Base-by-base conservation (phyloP, 2,888 invertebrate genomes). In the Oligia latruncula region DNA sequence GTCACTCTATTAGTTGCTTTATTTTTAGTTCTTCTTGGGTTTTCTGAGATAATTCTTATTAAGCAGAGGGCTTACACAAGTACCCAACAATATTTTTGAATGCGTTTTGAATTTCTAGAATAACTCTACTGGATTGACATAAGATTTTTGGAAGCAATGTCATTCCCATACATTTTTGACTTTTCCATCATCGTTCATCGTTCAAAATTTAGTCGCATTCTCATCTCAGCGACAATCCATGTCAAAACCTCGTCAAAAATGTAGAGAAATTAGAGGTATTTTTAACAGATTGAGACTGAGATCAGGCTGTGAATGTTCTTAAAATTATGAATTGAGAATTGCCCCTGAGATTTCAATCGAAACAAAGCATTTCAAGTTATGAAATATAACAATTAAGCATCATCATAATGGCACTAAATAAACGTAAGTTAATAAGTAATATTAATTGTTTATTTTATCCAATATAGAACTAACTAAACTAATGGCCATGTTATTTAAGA, bases 1-100 rank as follows among this genome's bases (percentile, higher is more conserved):
- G 68, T 68, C 74, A 79, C 55, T 87, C 43, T 86, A 76, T 78
- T 81, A 77, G 29, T 67, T 77, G 58, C 43, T 66, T 67, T 67
- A 71, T 60, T 78, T 60, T 55, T 62, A 55, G 2, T 52, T 46
- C 20, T 46, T 52, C n/a, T 8, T 4, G 20, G 15, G 20, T 4
- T n/a, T 15, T 8, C 17, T 43, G 23, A 17, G 17, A 71, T 9
- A 29, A 80, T 11, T 55, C 8, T 73, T 73, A 35, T 71, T 4
- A 43, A 67, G 66, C 23, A 49, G 20, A 49, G 11, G 0, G 3
- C 1, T n/a, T n/a, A n/a, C 11, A 49, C 46, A 68, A 68, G 11
- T 29, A 29, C 29, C 29, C 29, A 20, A n/a, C 20, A 35, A 23
- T 23, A 4, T 20, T 20, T 64, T 65, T 40, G 2, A 20, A 65